Evolutionary conservation across 2,113 vertebrate genomes (phyloP).

Genomic region (Rallus limicola): DNA sequence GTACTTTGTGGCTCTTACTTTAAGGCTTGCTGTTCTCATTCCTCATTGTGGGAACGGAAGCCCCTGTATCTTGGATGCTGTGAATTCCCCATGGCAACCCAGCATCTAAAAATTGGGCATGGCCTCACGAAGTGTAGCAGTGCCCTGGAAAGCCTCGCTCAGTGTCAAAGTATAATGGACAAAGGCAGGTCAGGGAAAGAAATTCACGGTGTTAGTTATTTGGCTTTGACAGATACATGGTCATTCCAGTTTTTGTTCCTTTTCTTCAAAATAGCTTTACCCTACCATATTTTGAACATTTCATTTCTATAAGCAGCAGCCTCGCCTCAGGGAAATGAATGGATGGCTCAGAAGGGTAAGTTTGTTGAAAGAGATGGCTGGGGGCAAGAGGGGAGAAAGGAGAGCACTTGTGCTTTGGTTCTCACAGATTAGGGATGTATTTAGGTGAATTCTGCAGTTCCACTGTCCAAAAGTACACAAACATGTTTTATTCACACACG

Average conservation of each 20-base stretch:
- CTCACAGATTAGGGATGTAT: neutral
- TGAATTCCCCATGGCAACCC: neutral
- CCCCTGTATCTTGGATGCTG: neutral
- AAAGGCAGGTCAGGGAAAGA: neutral
- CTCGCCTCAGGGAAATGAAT: neutral
- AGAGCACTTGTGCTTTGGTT: neutral
- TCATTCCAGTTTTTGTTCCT: neutral
- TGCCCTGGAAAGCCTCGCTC: neutral
- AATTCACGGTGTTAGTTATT: neutral
- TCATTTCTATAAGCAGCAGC: neutral
- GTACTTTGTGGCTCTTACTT: neutral
- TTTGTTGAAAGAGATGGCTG: neutral
- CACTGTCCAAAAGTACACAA: neutral
- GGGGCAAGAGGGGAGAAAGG: neutral
- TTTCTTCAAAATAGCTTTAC: neutral
- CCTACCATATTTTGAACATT: neutral
- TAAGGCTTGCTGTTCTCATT: neutral
- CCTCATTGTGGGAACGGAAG: neutral
- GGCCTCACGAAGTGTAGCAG: neutral
- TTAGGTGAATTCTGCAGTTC: slow-evolving; percentile 8
- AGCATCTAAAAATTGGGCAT: neutral
- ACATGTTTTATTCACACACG: slow-evolving; percentile 18
- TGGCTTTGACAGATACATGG: neutral
- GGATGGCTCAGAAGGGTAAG: neutral
- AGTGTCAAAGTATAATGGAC: neutral